Evolutionary conservation across 2,113 vertebrate genomes (phyloP), one percentile per base, ranked within the genome.

Genomic region (Syrrhaptes paradoxus): DNA sequence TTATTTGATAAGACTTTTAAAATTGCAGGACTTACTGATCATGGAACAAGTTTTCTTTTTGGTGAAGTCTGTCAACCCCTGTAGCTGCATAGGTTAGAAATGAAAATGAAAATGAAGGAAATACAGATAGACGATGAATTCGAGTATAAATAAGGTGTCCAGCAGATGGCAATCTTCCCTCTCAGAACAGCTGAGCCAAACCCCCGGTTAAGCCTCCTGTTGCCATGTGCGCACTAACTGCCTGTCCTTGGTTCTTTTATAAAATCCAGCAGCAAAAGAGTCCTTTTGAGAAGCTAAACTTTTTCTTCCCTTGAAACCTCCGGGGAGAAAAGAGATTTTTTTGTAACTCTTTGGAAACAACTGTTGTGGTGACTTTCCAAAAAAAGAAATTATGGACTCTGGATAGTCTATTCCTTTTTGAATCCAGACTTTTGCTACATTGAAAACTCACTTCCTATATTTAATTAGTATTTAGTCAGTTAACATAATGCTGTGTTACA

Each of bases 161-260:
- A 94, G 90, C 93, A 95, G 96, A 85, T 80, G 88, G 55, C 34
- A 28, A 43, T 79, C 61, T 71, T 87, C 38, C 38, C 51, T 93
- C 73, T 94, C 72, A 24, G 43, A 94, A 90, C 49, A 66, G 43
- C 70, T 58, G 25, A 91, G 65, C 48, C 55, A 38, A 52, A 19
- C 12, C 6, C 11, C 17, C 5, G 25, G 13, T 65, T 43, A 38
- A 66, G 29, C 36, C 41, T 76, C 17, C 31, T 52, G 5, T 25
- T 75, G 20, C 26, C 20, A 2, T 51, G 63, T 62, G 18, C 32
- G 25, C 22, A 25, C 26, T 19, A 36, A 15, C 29, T 55, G 19
- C 16, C 41, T 55, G 45, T 13, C 13, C 73, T 32, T 59, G 17
- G 72, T 87, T 46, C 11, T 10, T 10, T 66, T 76, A 28, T 45